These are phyloP conservation scores for Trichomycterus rosablanca DNA, from an alignment of 2,113 vertebrate species.

Conservation along the genomic window DNA sequence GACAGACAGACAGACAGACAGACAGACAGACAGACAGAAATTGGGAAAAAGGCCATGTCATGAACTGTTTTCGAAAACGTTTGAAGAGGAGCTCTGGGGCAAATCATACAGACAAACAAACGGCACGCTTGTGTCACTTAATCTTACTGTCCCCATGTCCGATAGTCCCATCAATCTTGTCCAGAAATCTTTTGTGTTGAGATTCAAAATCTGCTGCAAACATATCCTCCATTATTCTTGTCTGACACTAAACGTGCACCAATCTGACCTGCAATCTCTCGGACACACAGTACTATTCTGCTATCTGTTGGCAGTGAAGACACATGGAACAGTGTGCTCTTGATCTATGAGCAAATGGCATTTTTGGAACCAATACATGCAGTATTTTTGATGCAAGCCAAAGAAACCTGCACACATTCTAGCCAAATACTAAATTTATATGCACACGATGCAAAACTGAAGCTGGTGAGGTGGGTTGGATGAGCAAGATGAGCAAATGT, in stretches of 20 bases:
- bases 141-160: slow-evolving; percentile 7
- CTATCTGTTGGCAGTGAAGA: slow-evolving; percentile 18
- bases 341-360: slow-evolving; percentile 34
- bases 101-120: background rate
- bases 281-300: slow-evolving; percentile 3
- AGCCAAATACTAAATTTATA: slow-evolving; percentile 15
- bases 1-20: too few relatives aligned
- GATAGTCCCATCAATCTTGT: slow-evolving; percentile 2
- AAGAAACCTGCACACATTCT: slow-evolving; percentile 23
- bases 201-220: background rate
- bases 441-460: background rate
- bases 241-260: slow-evolving; percentile 1
- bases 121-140: background rate
- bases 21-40: too few relatives aligned
- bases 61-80: background rate
- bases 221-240: slow-evolving; percentile 5
- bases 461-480: background rate
- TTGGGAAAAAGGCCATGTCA: background rate
- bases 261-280: background rate
- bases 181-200: background rate
- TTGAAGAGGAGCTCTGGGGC: background rate
- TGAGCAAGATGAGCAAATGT: background rate
- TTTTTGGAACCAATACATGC: slow-evolving; percentile 27
- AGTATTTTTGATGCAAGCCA: slow-evolving; percentile 23
- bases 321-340: slow-evolving; percentile 23